Evolutionary conservation across 2,888 invertebrate species (phyloP), one percentile per base, ranked within the genome.

Genomic region (Lottia scabra): DNA sequence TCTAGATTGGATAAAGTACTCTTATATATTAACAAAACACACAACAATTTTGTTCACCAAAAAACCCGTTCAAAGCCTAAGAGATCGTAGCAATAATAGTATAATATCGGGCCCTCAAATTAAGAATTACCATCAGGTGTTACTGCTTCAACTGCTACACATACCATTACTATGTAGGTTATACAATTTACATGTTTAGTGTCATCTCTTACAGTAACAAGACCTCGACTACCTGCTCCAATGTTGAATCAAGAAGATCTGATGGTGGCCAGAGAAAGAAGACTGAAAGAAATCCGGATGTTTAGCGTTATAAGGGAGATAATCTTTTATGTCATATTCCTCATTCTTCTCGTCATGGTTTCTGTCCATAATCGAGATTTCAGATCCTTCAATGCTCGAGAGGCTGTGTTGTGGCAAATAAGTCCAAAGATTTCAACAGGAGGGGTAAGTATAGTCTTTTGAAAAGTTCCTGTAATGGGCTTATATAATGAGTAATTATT

Each of bases 331-430:
- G 46, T 83, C 67, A 63, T 78, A 38, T 83, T 79, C 67, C 75
- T 84, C 19, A 27, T 75, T 13, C 70, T 83, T 13, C 76, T 83
- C n/a, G 69, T 81, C 15, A 75, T 83, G 26, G 78, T 84, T 38
- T 80, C 84, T 63, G 76, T 74, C 64, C 81, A 83, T 67, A 83
- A 81, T 73, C 76, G 78, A 38, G 84, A 84, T 68, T 66, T 78
- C 10, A 76, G 79, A 43, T 78, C 81, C 5, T 83, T 76, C 76
- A 64, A 71, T 19, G 74, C 78, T 38, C 82, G 80, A 68, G 74
- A 80, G 30, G 76, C 77, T 16, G 63, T 84, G 6, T 48, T 79
- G 13, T 77, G 77, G 69, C 68, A 82, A 45, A 71, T 83, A 16
- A 56, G 12, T 56, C 15, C 56, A 38, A 38, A 38, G 10, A 38